Evolutionary conservation across 1,140 invertebrate species (phyloP).

Genomic region (Bombyx mandarina): DNA sequence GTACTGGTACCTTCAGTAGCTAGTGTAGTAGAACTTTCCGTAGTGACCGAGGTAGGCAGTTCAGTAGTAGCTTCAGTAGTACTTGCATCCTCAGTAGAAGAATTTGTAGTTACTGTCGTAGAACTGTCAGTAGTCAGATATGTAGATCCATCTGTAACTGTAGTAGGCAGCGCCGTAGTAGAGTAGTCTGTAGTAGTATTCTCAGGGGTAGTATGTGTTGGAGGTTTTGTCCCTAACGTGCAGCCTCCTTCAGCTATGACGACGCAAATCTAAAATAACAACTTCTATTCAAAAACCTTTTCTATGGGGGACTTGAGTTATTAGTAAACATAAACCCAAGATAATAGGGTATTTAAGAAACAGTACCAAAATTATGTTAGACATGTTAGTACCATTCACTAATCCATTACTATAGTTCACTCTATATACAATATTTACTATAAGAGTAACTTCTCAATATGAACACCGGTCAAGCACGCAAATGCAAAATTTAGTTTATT

Average conservation of each 20-base stretch:
- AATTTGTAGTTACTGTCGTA: too few relatives aligned
- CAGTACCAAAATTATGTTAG: too few relatives aligned
- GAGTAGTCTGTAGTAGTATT: background rate
- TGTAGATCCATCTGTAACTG: background rate
- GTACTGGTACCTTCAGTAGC: background rate
- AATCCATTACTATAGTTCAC: too few relatives aligned
- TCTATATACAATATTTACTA: too few relatives aligned
- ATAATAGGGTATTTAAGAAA: too few relatives aligned
- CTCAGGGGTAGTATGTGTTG: background rate
- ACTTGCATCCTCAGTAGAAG: too few relatives aligned
- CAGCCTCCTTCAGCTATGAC: slow-evolving; percentile 12
- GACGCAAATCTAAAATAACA: slow-evolving; percentile 6
- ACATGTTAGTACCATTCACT: too few relatives aligned
- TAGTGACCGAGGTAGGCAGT: background rate
- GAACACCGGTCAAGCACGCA: too few relatives aligned
- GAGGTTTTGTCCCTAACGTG: background rate
- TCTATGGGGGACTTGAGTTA: too few relatives aligned
- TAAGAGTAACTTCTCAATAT: too few relatives aligned
- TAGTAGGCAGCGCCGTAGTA: background rate
- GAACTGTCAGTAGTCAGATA: background rate
- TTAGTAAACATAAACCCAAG: too few relatives aligned
- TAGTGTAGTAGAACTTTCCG: background rate
- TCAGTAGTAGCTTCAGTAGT: background rate
- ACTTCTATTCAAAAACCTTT: background rate
- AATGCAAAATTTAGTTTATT: background rate